Base-by-base conservation (phyloP, 2,113 vertebrate genomes). In the Chinchilla lanigera region DNA sequence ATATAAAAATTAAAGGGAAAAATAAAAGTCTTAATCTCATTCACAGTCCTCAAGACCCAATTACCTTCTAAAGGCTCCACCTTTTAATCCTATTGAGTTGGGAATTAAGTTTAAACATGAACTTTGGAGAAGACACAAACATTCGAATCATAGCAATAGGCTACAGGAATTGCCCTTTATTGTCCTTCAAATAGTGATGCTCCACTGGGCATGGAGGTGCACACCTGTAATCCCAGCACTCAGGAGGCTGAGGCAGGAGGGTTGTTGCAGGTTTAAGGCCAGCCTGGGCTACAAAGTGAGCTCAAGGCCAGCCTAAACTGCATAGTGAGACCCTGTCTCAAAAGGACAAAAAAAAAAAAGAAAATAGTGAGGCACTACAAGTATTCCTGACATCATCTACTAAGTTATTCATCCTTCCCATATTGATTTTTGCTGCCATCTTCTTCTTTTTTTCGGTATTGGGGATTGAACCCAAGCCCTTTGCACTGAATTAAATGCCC, bases 101-200 rank as follows among this genome's bases (percentile, higher is more conserved):
- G 47, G 28, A 28, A 14, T 22, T 47, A 26, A 61, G 12, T 71
- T 73, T 83, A 41, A 71, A 52, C 56, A 67, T 78, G 69, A 75
- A 30, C 78, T 86, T 67, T 56, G 50, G 47, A 78, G n/a, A 35
- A 28, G 61, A 77, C 19, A 65, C 30, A 87, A 28, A 38, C 1
- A 19, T 75, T 28, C 26, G 20, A 58, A 41, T 54, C 84, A 86
- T 26, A 30, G 26, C 50, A 50, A 44, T 11, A 52, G 63, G 10
- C 9, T 35, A 73, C 65, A 78, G 47, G 80, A 82, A 89, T 86
- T 83, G 60, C 54, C 41, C 35, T 94, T 89, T 41, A 93, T 73
- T 93, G 92, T 94, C 75, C 82, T 75, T 28, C 89, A 75, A 65
- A 54, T 22, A 83, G 3, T 87, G 67, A 94, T 22, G 82, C n/a